Evolutionary conservation across 2,888 invertebrate genomes (phyloP).

Genomic region (Ecdyonurus torrentis): DNA sequence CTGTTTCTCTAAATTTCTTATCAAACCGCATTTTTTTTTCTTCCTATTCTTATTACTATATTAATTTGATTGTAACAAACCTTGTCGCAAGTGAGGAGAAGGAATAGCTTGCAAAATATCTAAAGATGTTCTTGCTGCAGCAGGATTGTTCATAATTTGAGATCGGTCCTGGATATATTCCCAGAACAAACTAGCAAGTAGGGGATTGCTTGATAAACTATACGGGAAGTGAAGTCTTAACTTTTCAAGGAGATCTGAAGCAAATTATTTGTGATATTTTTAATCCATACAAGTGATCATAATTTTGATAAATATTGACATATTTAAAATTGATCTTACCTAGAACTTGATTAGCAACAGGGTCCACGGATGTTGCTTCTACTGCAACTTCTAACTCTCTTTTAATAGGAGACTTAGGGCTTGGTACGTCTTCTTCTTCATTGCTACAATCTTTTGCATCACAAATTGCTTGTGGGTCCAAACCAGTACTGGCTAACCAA

Average conservation of each 20-base stretch:
- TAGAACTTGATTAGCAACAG: not conserved
- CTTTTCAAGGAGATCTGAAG: not conserved
- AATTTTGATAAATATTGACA: not conserved
- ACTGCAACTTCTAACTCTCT: slow-evolving; percentile 1
- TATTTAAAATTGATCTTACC: not conserved
- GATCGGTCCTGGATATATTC: slow-evolving; percentile 44
- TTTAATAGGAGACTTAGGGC: slow-evolving; percentile 1
- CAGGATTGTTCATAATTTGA: slow-evolving; percentile 25
- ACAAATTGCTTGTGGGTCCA: slow-evolving; percentile 39
- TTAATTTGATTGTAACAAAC: slow-evolving; percentile 23
- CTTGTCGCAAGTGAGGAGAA: slow-evolving; percentile 43
- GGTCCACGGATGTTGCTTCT: slow-evolving; percentile 12
- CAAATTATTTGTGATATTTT: slow-evolving; percentile 8
- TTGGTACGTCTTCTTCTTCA: slow-evolving; percentile 18
- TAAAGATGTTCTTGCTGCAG: slow-evolving; percentile 52
- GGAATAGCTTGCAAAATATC: slow-evolving; percentile 48
- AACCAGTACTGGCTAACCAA: slow-evolving; percentile 62
- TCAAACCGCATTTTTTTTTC: slow-evolving; percentile 1
- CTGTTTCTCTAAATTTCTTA: too few relatives aligned
- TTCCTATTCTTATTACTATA: not conserved
- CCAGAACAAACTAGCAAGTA: slow-evolving; percentile 80
- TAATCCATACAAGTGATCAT: too few relatives aligned
- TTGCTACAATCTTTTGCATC: slow-evolving; percentile 20
- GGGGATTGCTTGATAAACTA: slow-evolving; percentile 59
- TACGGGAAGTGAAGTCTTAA: slow-evolving; percentile 53